Evolutionary conservation across 2,797 vertebrate species (phyloP), one percentile per base, ranked within the genome.

Genomic region (Halcyon badia): DNA sequence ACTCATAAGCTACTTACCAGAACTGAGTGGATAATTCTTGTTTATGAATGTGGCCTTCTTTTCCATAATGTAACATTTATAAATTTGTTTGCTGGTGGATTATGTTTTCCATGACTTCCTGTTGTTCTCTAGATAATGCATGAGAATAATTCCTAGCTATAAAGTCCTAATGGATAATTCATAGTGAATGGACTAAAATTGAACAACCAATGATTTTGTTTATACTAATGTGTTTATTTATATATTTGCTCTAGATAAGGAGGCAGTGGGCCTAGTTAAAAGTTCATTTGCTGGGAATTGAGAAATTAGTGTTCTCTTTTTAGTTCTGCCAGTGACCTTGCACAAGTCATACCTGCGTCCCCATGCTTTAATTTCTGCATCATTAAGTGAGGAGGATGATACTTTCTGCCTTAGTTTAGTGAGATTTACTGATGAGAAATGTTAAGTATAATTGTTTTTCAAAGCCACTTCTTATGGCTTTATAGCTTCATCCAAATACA

Each of bases 321-420:
- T 56, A 58, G 30, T 76, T 89, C 60, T 89, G 68, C 71, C 64
- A 52, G 15, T 52, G 86, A 92, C 87, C 92, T 96, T 89, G 64
- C 54, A 89, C 52, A 80, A 75, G 33, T 30, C 44, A 42, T 83
- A 87, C 76, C 71, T 94, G 52, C 18, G 26, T 85, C 78, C 64
- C 44, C 51, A 26, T 52, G 64, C 71, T 83, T 94, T 94, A 88
- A 90, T 94, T 91, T 95, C 90, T 94, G 79, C 87, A 75, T 86
- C 91, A 78, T 96, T 96, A 90, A 94, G 71, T 85, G 75, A 92
- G 51, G 66, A 94, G 75, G 71, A 77, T 66, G 64, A 71, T 84
- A 49, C 33, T 92, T 92, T 46, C 75, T 87, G n/a, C 79, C 41
- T 61, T 71, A 62, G 56, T 60, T 83, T 91, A 49, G 44, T 94